Evolutionary conservation across 23 tunicate species (phyloP).

Genomic region (Halocynthia roretzi): DNA sequence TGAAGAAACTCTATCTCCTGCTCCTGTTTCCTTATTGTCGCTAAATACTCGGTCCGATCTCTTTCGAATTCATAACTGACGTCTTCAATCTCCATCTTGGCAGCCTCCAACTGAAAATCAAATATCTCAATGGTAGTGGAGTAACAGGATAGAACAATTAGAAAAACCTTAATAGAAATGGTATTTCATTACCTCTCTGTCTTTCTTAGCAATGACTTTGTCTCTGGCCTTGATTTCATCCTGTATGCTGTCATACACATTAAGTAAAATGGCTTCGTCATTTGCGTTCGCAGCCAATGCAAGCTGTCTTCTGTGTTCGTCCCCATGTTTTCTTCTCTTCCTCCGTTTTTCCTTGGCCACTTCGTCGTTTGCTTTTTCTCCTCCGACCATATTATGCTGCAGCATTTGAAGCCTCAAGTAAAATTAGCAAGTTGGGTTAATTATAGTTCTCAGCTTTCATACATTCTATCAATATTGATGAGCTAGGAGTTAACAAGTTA

Average conservation of each 20-base stretch:
- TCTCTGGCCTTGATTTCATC: slow-evolving; percentile 69
- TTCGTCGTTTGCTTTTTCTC: slow-evolving; percentile 84
- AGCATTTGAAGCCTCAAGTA: slow-evolving; percentile 65
- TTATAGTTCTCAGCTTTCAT: no score
- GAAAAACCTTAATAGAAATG: not conserved
- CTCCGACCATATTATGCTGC: slow-evolving; percentile 95
- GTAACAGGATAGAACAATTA: not conserved
- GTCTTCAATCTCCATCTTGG: slow-evolving; percentile 94
- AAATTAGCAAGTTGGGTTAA: not conserved
- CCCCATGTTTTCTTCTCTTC: slow-evolving; percentile 72
- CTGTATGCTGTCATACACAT: slow-evolving; percentile 82
- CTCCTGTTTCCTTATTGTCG: slow-evolving; percentile 85
- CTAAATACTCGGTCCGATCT: slow-evolving; percentile 76
- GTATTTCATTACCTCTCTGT: slow-evolving; percentile 38
- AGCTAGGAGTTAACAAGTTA: no score
- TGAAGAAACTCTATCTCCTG: slow-evolving; percentile 57
- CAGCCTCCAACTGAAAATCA: slow-evolving; percentile 49
- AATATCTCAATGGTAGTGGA: not conserved
- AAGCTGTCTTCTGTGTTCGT: slow-evolving; percentile 56
- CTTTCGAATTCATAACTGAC: slow-evolving; percentile 90
- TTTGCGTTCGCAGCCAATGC: slow-evolving; percentile 63
- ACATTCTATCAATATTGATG: no score
- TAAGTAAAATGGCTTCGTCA: slow-evolving; percentile 69
- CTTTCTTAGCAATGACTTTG: slow-evolving; percentile 42
- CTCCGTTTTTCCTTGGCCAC: slow-evolving; percentile 56